A percentile compares a stretch with the other conserved stretches of the same genome.
phyloP scores from a whole-genome alignment of 1,140 invertebrate species.

The Bombus ignitus region DNA sequence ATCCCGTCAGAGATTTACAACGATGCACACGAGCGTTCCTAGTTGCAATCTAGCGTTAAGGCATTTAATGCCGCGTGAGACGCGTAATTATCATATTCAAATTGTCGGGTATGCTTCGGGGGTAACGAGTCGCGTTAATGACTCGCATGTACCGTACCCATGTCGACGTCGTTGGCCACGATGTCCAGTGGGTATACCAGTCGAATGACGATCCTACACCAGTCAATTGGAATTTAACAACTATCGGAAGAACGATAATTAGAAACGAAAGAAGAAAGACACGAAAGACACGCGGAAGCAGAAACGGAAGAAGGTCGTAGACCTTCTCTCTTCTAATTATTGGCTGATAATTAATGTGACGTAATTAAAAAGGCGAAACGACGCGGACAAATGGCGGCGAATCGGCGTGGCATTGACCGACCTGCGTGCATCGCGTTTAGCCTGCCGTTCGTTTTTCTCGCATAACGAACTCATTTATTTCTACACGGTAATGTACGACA shows the following conservation, averaged over 20 bases:
- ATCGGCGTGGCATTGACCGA: not conserved
- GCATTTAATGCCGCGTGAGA: not conserved
- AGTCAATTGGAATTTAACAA: too few species aligned
- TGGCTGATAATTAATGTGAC: conserved; percentile 34
- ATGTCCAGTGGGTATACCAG: too few species aligned
- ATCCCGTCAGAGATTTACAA: conserved; percentile 9
- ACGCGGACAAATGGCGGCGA: conserved; percentile 14
- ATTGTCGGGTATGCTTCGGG: not conserved
- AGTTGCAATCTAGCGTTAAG: not conserved
- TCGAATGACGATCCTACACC: too few species aligned
- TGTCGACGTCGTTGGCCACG: too few species aligned
- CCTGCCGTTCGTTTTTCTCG: conserved; percentile 49
- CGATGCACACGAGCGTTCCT: not conserved
- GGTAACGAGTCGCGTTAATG: conserved; percentile 1
- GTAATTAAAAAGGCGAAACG: conserved; percentile 31
- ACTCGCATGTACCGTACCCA: not conserved
- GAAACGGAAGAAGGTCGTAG: not conserved
- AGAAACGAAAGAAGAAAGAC: not conserved
- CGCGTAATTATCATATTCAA: conserved; percentile 26
- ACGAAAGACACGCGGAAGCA: not conserved
- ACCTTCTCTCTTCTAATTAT: conserved; percentile 24
- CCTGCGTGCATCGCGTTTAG: not conserved
- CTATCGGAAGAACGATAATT: not conserved
- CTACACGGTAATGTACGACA: conserved; percentile 51
- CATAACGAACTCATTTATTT: conserved; percentile 53